phyloP scores from a whole-genome alignment of 2,888 invertebrate species.

The Hemaris fuciformis region DNA sequence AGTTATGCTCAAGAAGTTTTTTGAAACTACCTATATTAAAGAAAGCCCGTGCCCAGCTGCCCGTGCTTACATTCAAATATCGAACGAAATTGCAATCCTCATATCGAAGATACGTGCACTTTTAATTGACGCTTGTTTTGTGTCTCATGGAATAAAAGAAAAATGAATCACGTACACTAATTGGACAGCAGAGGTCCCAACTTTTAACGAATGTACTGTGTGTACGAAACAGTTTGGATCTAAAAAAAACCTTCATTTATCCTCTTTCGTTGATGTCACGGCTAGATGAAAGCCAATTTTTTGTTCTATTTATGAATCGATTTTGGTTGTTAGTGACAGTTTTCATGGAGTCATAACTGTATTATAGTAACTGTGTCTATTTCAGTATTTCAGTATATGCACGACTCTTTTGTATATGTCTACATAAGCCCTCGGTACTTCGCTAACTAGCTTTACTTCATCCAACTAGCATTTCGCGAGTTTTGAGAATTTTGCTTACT shows the following conservation, averaged over 20 bases:
- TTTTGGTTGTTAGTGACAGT: background rate
- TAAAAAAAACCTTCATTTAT: background rate
- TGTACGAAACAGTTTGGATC: background rate
- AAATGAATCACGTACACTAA: constrained; percentile 1
- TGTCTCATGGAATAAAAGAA: background rate
- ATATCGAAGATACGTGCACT: background rate
- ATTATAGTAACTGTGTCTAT: background rate
- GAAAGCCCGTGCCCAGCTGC: no score
- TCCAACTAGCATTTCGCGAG: no score
- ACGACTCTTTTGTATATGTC: no score
- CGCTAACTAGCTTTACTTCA: no score
- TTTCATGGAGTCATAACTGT: background rate
- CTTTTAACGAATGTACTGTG: constrained; percentile 16
- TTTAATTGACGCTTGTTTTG: background rate
- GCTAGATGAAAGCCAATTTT: background rate
- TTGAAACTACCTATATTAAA: no score
- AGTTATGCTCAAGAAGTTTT: no score
- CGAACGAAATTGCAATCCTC: no score
- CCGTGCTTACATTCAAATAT: no score
- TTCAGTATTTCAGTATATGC: no score
- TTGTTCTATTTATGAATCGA: background rate
- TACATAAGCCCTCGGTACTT: no score
- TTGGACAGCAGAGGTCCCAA: constrained; percentile 16
- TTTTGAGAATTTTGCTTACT: no score
- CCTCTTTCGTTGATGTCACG: background rate